Base-by-base conservation (phyloP, 1,140 invertebrate species). In the Aphelenchoides besseyi region DNA sequence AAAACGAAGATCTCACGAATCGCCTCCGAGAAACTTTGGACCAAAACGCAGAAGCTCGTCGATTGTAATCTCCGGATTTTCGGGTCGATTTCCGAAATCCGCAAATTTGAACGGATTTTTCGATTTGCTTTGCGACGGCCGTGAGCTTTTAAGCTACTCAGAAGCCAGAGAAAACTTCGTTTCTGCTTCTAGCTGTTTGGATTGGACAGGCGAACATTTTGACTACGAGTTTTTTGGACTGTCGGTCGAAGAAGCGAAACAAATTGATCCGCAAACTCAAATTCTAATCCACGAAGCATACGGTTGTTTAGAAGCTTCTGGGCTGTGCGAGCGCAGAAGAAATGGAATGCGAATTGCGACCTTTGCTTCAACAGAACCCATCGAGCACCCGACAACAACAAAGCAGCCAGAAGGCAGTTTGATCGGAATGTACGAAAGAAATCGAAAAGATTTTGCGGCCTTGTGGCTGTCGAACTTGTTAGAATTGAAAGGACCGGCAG, bases 401-500 rank as follows among this genome's bases (percentile, higher is more conserved):
- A 2, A 68, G 12, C 48, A 16, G 9, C 8, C 23, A 16, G 33
- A 2, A 30, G 72, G 72, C 3, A 70, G 41, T 35, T 54, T 74
- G 72, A 74, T 72, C 3, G 35, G 57, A 16, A 77, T 74, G 74
- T 74, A 53, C 41, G 18, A 33, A n/a, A 48, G 54, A 28, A 75
- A 75, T 35, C 74, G 66, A 23, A 79, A 75, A 37, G 75, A 78
- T 29, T 75, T 75, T 52, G 30, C 36, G 3, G 66, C 74, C 5
- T 18, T 78, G 32, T 75, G 74, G 74, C 66, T 53, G 5, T 29
- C 32, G 9, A 48, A 75, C 54, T 55, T 75, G 54, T 35, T 75
- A 18, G 68, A 68, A 54, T 33, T 75, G 26, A 69, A 41, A 28
- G 74, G 74, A 12, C 70, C 75, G 12, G 28, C 75, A 16, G 18